phyloP scores from a whole-genome alignment of 2,797 vertebrate species.

The Prionace glauca region DNA sequence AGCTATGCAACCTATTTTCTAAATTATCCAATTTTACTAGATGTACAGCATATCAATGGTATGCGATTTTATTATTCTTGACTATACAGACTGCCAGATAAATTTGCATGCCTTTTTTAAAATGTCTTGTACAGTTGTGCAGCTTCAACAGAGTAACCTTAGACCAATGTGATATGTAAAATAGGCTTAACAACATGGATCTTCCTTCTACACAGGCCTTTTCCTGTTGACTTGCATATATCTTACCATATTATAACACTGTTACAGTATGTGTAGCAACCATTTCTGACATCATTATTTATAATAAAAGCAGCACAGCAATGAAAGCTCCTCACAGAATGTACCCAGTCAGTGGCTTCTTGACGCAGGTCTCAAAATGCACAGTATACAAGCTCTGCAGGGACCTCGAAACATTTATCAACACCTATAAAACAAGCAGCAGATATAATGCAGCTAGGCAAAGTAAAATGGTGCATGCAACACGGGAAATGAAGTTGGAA shows the following conservation, averaged over 20 bases:
- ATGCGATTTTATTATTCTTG: background rate
- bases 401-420: background rate
- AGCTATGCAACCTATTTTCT: background rate
- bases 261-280: background rate
- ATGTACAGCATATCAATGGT: background rate
- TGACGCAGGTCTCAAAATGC: background rate
- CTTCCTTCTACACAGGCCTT: slow-evolving; percentile 2
- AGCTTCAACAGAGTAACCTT: background rate
- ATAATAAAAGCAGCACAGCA: background rate
- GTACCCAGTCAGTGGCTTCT: background rate
- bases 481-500: background rate
- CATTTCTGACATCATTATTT: background rate
- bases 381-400: background rate
- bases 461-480: background rate
- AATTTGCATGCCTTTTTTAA: background rate
- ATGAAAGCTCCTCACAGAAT: background rate
- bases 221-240: background rate
- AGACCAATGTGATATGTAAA: background rate
- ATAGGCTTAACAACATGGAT: slow-evolving; percentile 3
- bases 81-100: background rate
- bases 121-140: background rate
- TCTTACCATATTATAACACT: background rate
- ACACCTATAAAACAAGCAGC: background rate
- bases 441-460: background rate
- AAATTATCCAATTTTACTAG: background rate